Base-by-base conservation (phyloP, 2,797 vertebrate species). In the Sparus aurata region DNA sequence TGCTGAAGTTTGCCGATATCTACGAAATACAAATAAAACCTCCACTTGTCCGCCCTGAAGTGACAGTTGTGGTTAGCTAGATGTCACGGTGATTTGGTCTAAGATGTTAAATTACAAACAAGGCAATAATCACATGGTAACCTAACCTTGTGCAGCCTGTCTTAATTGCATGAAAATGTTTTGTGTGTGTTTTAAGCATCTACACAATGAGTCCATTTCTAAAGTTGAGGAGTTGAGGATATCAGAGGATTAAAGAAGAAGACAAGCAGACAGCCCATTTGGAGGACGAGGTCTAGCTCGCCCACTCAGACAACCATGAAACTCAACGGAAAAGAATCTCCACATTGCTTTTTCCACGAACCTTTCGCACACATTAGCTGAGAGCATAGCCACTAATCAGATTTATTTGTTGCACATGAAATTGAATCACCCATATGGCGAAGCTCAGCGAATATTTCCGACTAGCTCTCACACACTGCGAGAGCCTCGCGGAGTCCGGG, bases 401-500 rank as follows among this genome's bases (percentile, higher is more conserved):
- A 89, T 93, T 92, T 86, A 38, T 55, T 69, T 60, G 72, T 71
- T 55, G 77, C 83, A 77, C 63, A 59, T 60, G 43, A 85, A 94
- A 95, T 94, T 78, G 64, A 92, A 93, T 94, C 89, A 94, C 75
- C 92, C 92, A 92, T 93, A 92, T 93, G 92, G 91, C 27, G 62
- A 73, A 77, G 80, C 86, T 92, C 91, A 92, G 92, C 90, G 70
- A 38, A 85, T 89, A 86, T 90, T 84, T 92, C 73, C 60, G 58
- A 76, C 81, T 75, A 43, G 47, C 77, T 73, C 81, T 20, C 17
- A 46, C 87, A 76, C 22, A 81, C 75, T 77, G 78, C 58, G 80
- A 82, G 63, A 78, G 69, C 79, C 63, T 84, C 64, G 30, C 66
- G 55, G 70, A 41, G 71, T 78, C 90, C 87, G 70, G 89, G 88